A percentile compares a stretch with the other conserved stretches of the same genome.
These are phyloP conservation scores for Glaucomys volans DNA, from an alignment of 2,113 vertebrate genomes.

Conservation along the genomic window DNA sequence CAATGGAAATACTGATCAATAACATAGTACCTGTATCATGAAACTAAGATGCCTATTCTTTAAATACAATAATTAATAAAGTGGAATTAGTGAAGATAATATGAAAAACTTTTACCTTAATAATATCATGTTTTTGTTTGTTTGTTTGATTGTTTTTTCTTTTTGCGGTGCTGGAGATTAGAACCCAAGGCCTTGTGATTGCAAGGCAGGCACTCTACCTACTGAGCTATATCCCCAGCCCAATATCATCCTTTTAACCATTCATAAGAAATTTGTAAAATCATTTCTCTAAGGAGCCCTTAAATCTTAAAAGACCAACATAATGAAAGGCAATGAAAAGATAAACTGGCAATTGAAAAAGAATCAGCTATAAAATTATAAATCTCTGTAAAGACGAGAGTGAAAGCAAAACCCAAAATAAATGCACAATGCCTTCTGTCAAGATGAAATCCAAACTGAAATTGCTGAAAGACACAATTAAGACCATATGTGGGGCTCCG, in stretches of 20 bases:
- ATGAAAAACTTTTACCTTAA: background rate
- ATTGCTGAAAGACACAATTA: background rate
- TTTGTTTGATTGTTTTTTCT: too few relatives aligned
- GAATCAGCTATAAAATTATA: background rate
- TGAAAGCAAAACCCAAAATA: background rate
- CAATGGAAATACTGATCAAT: background rate
- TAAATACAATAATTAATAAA: background rate
- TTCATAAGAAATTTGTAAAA: background rate
- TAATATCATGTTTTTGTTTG: too few relatives aligned
- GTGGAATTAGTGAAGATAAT: background rate
- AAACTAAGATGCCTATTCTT: background rate
- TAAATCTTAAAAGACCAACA: background rate
- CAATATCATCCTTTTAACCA: background rate
- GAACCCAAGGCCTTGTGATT: too few relatives aligned
- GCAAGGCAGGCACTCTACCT: too few relatives aligned
- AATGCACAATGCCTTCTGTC: background rate
- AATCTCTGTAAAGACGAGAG: background rate
- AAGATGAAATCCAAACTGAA: constrained; percentile 8
- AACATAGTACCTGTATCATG: background rate
- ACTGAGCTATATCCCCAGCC: too few relatives aligned
- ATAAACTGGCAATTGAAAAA: background rate
- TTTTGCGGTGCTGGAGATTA: too few relatives aligned
- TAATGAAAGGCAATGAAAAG: background rate
- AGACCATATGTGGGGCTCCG: too few relatives aligned
- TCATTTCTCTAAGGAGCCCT: background rate